These are phyloP conservation scores for Rhinichthys osculus DNA, from an alignment of 2,797 vertebrate genomes.

Conservation along the genomic window DNA sequence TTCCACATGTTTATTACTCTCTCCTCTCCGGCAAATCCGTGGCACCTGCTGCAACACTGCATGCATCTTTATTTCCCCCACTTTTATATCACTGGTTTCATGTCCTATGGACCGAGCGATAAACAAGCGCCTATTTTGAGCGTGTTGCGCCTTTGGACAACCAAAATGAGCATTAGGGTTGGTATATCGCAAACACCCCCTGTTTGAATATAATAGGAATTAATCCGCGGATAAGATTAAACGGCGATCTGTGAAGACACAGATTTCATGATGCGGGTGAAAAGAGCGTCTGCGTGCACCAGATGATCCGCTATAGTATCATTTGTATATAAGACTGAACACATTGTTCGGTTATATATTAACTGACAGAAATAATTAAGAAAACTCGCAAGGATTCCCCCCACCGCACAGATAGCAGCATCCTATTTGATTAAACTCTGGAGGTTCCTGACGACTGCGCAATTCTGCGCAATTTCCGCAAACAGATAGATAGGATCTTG, in stretches of 20 bases:
- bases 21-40: slow-evolving; percentile 58
- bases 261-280: slow-evolving; percentile 34
- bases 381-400: slow-evolving; percentile 19
- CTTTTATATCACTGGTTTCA: slow-evolving; percentile 16
- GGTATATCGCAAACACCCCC: neutral
- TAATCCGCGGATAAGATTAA: slow-evolving; percentile 48
- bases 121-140: slow-evolving; percentile 1
- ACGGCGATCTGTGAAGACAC: slow-evolving; percentile 38
- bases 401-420: slow-evolving; percentile 32
- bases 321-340: slow-evolving; percentile 9
- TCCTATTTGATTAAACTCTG: slow-evolving; percentile 42
- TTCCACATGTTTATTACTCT: slow-evolving; percentile 70
- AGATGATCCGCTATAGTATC: slow-evolving; percentile 28
- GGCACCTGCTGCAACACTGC: slow-evolving; percentile 73
- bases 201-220: slow-evolving; percentile 24
- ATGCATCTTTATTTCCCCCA: slow-evolving; percentile 52
- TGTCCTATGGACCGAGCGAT: neutral
- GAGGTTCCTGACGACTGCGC: slow-evolving; percentile 19
- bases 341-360: slow-evolving; percentile 4
- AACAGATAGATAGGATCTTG: slow-evolving; percentile 53
- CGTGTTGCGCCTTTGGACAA: neutral
- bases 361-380: slow-evolving; percentile 19
- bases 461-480: slow-evolving; percentile 55
- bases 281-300: slow-evolving; percentile 31
- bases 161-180: neutral